Base-by-base conservation (phyloP, 2,888 invertebrate genomes). In the Tricholauxania praeusta region DNA sequence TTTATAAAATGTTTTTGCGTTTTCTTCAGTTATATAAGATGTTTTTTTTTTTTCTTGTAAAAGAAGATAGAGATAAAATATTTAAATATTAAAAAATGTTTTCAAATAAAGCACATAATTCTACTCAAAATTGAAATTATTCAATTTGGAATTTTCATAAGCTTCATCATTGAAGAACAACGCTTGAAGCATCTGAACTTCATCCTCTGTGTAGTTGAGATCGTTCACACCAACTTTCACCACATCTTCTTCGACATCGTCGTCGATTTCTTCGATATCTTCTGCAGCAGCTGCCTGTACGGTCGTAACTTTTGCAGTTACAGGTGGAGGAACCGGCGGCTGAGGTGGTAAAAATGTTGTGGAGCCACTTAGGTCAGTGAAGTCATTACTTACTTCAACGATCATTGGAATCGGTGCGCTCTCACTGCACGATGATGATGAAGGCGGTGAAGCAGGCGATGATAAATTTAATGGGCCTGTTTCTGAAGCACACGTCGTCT, bases 161-260 rank as follows among this genome's bases (percentile, higher is more conserved):
- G 72, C n/a, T 39, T 72, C 75, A 63, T 76, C 76, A 48, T 72
- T 72, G 62, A 57, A 74, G 48, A 74, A 73, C 22, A 73, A 32
- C 22, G 71, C 52, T 52, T 74, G 72, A 63, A 76, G 47, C 77
- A 78, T 73, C 64, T 75, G 71, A 64, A 77, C 75, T 47, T 74
- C 77, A 51, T 76, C 77, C 15, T 74, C 73, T 52, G 73, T 77
- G 32, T 73, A 77, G 72, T 76, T 78, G 49, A 73, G 76, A 39
- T 77, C 75, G 62, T 59, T 74, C 17, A 72, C 70, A 28, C 73
- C 73, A 48, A 76, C 65, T 63, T 75, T 65, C 60, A 52, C 22
- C 22, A 32, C 74, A 65, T 74, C 68, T 49, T 28, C 71, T n/a
- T 68, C 75, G 3, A 69, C 76, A 4, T 71, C 74, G 8, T 60